Evolutionary conservation across 2,888 invertebrate species (phyloP).

Genomic region (Drosophila mimica): DNA sequence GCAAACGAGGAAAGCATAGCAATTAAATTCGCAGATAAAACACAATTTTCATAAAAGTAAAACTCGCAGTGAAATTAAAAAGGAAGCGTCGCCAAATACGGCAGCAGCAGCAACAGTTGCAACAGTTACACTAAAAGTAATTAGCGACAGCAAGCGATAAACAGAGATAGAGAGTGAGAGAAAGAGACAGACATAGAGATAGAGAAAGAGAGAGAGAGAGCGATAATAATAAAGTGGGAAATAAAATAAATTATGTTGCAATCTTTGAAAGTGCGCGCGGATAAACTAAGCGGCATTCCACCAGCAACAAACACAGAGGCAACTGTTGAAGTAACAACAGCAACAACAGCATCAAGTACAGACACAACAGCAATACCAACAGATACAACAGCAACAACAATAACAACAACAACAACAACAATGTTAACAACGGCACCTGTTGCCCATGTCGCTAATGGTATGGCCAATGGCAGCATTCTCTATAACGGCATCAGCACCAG

Average conservation of each 20-base stretch:
- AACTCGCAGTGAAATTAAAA: conserved; percentile 71
- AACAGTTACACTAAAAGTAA: conserved; percentile 71
- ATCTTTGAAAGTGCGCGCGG: conserved; percentile 83
- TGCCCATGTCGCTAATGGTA: conserved; percentile 75
- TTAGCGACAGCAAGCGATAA: conserved; percentile 48
- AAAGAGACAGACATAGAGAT: conserved; percentile 1
- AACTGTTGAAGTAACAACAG: conserved; percentile 38
- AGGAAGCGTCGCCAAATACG: conserved; percentile 69
- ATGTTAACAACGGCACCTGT: conserved; percentile 79
- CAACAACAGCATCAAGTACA: conserved; percentile 29
- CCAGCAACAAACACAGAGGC: conserved; percentile 45
- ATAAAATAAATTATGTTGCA: conserved; percentile 83
- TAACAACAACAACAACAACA: conserved; percentile 55
- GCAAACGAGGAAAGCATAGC: conserved; percentile 13
- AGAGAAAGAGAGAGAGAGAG: conserved; percentile 22
- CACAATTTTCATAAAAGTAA: conserved; percentile 77
- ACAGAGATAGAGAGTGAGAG: conserved; percentile 14
- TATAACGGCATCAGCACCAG: conserved; percentile 54
- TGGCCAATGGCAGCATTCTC: conserved; percentile 63
- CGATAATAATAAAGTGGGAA: conserved; percentile 57
- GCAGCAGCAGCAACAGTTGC: conserved; percentile 32
- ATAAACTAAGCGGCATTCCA: conserved; percentile 81
- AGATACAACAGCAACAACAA: conserved; percentile 41
- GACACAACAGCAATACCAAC: conserved; percentile 41
- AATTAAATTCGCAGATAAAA: conserved; percentile 65